Evolutionary conservation across 2,888 invertebrate species (phyloP), one percentile per base, ranked within the genome.

Genomic region (Cremastobaeus sp.): DNA sequence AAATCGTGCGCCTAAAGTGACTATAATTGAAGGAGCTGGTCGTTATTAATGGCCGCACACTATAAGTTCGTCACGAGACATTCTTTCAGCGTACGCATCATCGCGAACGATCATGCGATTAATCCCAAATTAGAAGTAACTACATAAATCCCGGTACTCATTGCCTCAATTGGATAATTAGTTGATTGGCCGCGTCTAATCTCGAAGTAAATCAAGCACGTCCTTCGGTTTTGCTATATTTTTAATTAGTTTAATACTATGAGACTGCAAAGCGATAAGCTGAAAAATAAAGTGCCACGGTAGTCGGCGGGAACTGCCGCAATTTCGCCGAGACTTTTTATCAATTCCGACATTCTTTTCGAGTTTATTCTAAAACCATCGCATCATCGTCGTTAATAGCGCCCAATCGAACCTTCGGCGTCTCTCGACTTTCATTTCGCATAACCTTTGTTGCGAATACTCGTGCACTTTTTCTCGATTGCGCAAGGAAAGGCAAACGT

Each of bases 81-180:
- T 76, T 76, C 76, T 69, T 76, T 41, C 62, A 48, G 59, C 64
- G 71, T 15, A 14, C 62, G 60, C 70, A 66, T 75, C 74, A 50
- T 74, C 70, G 74, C 70, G 70, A 66, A 66, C 77, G 80, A 78
- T 78, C 78, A 78, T 68, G 71, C 70, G 75, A 68, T 79, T 78
- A 80, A 79, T 79, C 77, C 75, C 78, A 79, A 77, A 78, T 78
- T 78, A 78, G 77, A 70, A 76, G 76, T 72, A 69, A 75, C 78
- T 73, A 76, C 77, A 77, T 78, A 78, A 77, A 78, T 77, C 74
- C 73, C 69, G 71, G 77, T 68, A 60, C 73, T 77, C 77, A 80
- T 79, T 78, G 77, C 77, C 60, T 78, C 78, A 79, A 80, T 80
- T 80, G 79, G 54, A 80, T 79, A 78, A 80, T 80, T 80, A 79